A percentile compares a stretch with the other conserved stretches of the same genome.
phyloP scores from a whole-genome alignment of 2,888 invertebrate genomes.

The Polydrusus cervinus region DNA sequence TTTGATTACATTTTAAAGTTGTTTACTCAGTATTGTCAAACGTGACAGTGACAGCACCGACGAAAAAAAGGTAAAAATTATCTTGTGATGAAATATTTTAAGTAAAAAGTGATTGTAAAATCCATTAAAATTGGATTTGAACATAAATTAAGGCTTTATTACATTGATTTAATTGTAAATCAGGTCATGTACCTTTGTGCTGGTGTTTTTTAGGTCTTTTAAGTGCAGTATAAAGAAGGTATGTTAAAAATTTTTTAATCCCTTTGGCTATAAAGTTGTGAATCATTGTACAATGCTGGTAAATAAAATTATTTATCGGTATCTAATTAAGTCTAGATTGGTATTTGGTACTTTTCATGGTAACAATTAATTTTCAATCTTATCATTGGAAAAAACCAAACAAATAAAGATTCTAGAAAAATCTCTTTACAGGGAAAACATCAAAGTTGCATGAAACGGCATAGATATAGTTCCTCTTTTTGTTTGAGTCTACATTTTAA shows the following conservation, averaged over 20 bases:
- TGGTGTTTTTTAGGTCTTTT: neutral
- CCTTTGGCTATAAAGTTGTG: constrained; percentile 13
- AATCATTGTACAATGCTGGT: neutral
- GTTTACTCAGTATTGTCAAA: constrained; percentile 9
- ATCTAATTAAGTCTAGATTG: neutral
- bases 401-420: neutral
- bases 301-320: neutral
- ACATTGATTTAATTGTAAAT: neutral
- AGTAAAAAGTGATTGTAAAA: constrained; percentile 7
- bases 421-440: neutral
- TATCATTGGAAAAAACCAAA: no score
- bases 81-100: constrained; percentile 14
- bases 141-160: constrained; percentile 2
- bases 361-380: no score
- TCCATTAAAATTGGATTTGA: constrained; percentile 2
- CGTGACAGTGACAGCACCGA: constrained; percentile 3
- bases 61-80: neutral
- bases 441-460: no score
- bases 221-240: neutral
- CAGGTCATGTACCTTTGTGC: neutral
- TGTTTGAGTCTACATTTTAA: no score
- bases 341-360: neutral
- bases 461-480: no score
- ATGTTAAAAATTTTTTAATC: neutral
- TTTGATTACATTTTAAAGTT: neutral